Conservation (phyloP, 2,888 invertebrate species). For the Eurytoma adleriae region DNA sequence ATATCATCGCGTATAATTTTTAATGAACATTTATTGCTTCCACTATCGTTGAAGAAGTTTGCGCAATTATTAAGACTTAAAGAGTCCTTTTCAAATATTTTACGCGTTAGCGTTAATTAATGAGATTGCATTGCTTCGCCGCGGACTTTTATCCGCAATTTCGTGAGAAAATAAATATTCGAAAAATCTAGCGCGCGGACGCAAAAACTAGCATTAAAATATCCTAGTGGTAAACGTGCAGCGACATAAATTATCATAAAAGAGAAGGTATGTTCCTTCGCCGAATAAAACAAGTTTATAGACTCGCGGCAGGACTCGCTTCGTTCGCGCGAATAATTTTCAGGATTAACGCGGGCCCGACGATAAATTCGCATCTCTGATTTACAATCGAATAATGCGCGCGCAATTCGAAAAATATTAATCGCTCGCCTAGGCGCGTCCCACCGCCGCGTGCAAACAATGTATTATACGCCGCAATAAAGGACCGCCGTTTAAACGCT, state of each 20-base stretch:
- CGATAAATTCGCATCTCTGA: conserved; percentile 40
- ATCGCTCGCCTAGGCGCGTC: background rate
- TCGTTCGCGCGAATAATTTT: conserved; percentile 44
- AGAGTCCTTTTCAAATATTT: background rate
- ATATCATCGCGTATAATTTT: background rate
- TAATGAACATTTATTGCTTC: background rate
- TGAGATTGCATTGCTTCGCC: conserved; percentile 1
- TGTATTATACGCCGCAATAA: conserved; percentile 25
- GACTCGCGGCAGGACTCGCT: conserved; percentile 19
- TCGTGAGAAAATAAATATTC: conserved; percentile 36
- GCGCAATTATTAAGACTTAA: background rate
- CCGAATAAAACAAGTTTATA: conserved; percentile 53
- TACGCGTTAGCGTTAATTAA: conserved; percentile 19
- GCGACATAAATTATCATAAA: conserved; percentile 50
- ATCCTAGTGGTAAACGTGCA: conserved; percentile 21
- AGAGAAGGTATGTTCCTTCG: conserved; percentile 44
- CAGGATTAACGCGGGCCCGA: conserved; percentile 40
- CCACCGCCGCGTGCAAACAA: background rate
- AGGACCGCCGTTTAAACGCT: conserved; percentile 25
- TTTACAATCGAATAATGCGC: conserved; percentile 42
- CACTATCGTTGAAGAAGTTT: background rate
- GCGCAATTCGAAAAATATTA: conserved; percentile 45
- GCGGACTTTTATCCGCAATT: background rate
- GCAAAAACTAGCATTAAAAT: conserved; percentile 35
- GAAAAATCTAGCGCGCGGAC: background rate